phyloP scores from a whole-genome alignment of 1,140 invertebrate species.

The Sipha flava region DNA sequence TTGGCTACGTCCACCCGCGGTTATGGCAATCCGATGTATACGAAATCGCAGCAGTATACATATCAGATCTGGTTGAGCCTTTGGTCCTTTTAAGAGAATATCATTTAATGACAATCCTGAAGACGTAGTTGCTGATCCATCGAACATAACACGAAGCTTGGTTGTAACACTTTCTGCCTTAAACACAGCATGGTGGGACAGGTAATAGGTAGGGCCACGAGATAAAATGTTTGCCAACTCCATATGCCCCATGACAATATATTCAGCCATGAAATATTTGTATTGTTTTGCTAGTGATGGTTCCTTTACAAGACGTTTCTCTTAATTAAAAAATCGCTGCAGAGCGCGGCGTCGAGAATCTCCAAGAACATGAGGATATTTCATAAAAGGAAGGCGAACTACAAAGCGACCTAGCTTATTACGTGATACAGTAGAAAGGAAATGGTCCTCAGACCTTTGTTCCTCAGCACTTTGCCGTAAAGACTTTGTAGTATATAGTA shows the following conservation, averaged over 20 bases:
- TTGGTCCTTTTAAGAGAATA: slow-evolving; percentile 39
- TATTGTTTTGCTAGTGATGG: slow-evolving; percentile 27
- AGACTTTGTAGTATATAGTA: no score
- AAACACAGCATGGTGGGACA: slow-evolving; percentile 40
- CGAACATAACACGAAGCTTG: slow-evolving; percentile 42
- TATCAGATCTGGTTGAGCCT: slow-evolving; percentile 42
- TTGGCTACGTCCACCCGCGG: neutral
- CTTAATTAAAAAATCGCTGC: neutral
- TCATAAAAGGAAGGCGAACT: neutral
- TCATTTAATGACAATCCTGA: slow-evolving; percentile 39
- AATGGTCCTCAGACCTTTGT: no score
- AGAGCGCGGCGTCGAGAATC: neutral
- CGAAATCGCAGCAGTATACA: slow-evolving; percentile 40
- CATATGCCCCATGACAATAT: slow-evolving; percentile 38
- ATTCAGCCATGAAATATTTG: slow-evolving; percentile 39
- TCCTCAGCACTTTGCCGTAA: no score
- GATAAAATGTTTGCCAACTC: neutral
- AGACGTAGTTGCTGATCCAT: slow-evolving; percentile 40
- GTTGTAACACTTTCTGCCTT: neutral
- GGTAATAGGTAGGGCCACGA: slow-evolving; percentile 19
- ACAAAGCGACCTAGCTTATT: no score
- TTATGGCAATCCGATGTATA: slow-evolving; percentile 32
- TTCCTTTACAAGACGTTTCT: neutral
- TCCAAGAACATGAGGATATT: neutral
- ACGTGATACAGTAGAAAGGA: no score